These are phyloP conservation scores for Pteronotus mesoamericanus DNA, from an alignment of 2,797 vertebrate species.

Conservation along the genomic window DNA sequence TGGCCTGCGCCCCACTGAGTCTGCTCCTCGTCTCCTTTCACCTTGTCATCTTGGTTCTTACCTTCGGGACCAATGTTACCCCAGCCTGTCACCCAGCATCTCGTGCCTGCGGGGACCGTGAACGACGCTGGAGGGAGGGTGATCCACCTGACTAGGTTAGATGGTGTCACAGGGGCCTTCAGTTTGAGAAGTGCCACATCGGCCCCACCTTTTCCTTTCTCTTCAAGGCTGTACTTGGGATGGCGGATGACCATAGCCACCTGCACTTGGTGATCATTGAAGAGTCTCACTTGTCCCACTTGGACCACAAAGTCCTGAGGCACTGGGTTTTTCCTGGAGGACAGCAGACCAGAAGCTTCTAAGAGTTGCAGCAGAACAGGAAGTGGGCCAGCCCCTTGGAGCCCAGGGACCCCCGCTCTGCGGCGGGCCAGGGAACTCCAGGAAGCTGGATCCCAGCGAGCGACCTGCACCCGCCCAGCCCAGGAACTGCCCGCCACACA, in stretches of 20 bases:
- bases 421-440: not conserved
- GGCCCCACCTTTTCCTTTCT: slow-evolving; percentile 71
- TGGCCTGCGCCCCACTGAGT: accelerated
- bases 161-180: slow-evolving; percentile 55
- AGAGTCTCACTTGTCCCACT: not conserved
- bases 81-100: slow-evolving; percentile 90
- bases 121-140: slow-evolving; percentile 80
- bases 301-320: not conserved
- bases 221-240: slow-evolving; percentile 74
- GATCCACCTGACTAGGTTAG: slow-evolving; percentile 73
- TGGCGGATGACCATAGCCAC: slow-evolving; percentile 82
- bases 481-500: not conserved
- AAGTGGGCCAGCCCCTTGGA: not conserved
- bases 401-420: not conserved
- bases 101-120: slow-evolving; percentile 77
- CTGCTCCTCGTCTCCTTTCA: not conserved
- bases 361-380: not conserved
- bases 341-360: not conserved
- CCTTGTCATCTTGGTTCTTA: not conserved
- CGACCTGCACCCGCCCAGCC: not conserved
- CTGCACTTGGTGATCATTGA: accelerated
- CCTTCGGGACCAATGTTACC: slow-evolving; percentile 58
- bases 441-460: not conserved
- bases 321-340: not conserved
- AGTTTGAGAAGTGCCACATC: slow-evolving; percentile 86